Evolutionary conservation across 2,888 invertebrate species (phyloP), one percentile per base, ranked within the genome.

Genomic region (Octodonta nipae): DNA sequence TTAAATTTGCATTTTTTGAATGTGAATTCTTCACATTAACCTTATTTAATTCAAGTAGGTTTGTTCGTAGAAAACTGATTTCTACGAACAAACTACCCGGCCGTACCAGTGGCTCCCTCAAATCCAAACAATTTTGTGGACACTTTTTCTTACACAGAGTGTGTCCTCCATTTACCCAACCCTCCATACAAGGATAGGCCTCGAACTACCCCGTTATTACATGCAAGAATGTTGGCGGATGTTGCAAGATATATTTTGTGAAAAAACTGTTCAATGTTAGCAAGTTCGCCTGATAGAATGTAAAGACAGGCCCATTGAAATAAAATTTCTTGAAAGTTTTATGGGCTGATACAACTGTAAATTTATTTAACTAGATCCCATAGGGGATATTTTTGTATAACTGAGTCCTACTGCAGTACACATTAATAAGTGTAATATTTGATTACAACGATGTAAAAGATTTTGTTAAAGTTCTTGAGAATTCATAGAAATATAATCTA

Each of bases 321-420:
- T 42, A 8, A 42, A 42, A 20, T 42, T 38, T 32, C 37, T 35
- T 8, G 32, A 13, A n/a, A 40, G 26, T 40, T 13, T 28, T 7
- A 32, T 32, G 34, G 30, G 12, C 37, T 41, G 22, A 36, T 42
- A 28, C 42, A 41, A 22, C n/a, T 42, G 7, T 38, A 42, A 38
- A 42, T 42, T 36, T 33, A 34, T 36, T 15, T 35, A 13, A 34
- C 26, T n/a, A 13, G 16, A 27, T 15, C 22, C 2, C 5, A 31
- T 13, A 34, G 22, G n/a, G 17, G 31, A 20, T 31, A 26, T 8
- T 33, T 36, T 25, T 37, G 30, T 30, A 34, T 31, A 13, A 30
- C 35, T 13, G 28, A 32, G 6, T 20, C 20, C 20, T 7, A 20
- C 20, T 29, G 12, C 15, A 4, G 13, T 28, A 4, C 5, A 28